Evolutionary conservation across 2,797 vertebrate species (phyloP), one percentile per base, ranked within the genome.

Genomic region (Propithecus deckenii): DNA sequence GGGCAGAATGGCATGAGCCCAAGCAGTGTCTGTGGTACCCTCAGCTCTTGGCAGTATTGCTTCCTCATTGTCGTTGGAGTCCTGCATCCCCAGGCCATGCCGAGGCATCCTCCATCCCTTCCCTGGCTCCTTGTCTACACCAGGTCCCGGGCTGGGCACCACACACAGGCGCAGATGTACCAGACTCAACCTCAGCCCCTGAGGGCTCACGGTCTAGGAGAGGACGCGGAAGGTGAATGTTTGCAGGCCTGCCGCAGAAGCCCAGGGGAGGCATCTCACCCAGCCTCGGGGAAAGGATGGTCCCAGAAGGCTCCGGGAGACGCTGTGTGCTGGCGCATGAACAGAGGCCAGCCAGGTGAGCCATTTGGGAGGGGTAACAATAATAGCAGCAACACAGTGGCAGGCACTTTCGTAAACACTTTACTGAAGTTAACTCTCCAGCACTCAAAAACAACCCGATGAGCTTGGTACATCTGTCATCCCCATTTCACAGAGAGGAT

Each of bases 341-440:
- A 46, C 46, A 81, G 91, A 80, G 55, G 4, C 23, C 55, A 18
- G 63, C 18, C n/a, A 38, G 38, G 50, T 4, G 18, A 22, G 48
- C 38, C 50, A 3, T 6, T 32, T 0, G 0, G 14, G 46, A 67
- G 2, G 17, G 5, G 2, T 5, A 1, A 5, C 0, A 57, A 48
- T 12, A 61, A 35, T 0, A 41, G 41, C 38, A 18, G 48, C 13
- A 13, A 28, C 28, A 23, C 63, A 0, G 10, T 1, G 25, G 17
- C 57, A 5, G 11, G 18, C 0, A 3, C 32, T 61, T 65, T 38
- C n/a, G 46, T 28, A 23, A 46, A 32, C 11, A 30, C 10, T 10
- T 55, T 2, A 25, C 8, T 1, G 2, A 41, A 14, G 30, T 13
- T 23, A 85, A 63, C 35, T 55, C 30, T 4, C 23, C 23, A 4